Conservation (phyloP, 2,113 vertebrate genomes). For the Emydura subglobosa region DNA sequence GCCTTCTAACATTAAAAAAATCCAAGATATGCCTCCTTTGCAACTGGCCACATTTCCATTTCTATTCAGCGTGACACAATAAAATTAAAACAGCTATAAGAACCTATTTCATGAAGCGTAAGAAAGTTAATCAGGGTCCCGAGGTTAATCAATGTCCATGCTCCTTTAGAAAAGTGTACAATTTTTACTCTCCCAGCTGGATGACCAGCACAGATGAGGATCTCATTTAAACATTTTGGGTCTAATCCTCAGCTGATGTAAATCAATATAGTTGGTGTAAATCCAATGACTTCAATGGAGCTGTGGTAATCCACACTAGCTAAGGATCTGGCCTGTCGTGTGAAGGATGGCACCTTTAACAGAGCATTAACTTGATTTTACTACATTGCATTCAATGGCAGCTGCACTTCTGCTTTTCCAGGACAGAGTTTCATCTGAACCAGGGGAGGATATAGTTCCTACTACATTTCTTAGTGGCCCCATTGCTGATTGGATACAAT, state of each 20-base stretch:
- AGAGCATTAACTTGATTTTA: background rate
- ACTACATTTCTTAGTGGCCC: too few relatives aligned
- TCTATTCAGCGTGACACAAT: background rate
- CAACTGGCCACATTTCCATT: background rate
- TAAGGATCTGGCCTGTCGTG: background rate
- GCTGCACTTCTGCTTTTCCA: background rate
- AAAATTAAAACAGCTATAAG: background rate
- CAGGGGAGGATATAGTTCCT: background rate
- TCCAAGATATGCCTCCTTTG: background rate
- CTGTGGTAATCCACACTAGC: fast-evolving
- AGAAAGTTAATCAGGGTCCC: background rate
- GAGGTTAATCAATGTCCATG: fast-evolving
- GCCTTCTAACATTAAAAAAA: background rate
- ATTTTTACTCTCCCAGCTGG: background rate
- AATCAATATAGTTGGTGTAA: background rate
- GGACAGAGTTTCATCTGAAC: background rate
- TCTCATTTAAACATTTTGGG: fast-evolving
- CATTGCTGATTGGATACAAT: background rate
- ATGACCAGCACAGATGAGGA: background rate
- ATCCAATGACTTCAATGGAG: background rate
- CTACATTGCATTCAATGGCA: background rate
- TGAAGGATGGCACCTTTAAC: background rate
- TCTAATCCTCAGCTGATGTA: background rate
- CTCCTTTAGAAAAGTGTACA: background rate
- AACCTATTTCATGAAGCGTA: background rate